Percentiles rank a stretch among this genome's conserved stretches.
These are phyloP conservation scores for Reinhardtius hippoglossoides DNA, from an alignment of 2,113 vertebrate genomes.

Conservation along the genomic window DNA sequence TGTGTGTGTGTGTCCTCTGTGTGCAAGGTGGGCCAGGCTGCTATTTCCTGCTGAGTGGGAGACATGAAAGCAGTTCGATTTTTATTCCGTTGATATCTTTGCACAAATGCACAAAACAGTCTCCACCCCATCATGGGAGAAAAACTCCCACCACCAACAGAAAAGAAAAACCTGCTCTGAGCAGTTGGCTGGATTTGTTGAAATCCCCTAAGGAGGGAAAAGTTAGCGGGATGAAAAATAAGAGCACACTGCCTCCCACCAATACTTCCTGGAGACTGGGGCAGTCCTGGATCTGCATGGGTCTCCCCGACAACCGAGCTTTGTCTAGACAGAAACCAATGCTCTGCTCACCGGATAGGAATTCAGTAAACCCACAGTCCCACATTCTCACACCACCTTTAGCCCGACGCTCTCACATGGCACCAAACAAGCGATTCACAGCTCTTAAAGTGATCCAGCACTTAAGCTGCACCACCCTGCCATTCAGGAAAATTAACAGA, in stretches of 20 bases:
- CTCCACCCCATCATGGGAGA: slow-evolving; percentile 73
- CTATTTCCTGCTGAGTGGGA: slow-evolving; percentile 63
- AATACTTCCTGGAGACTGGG: slow-evolving; percentile 67
- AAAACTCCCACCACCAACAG: slow-evolving; percentile 58
- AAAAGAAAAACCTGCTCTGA: slow-evolving; percentile 25
- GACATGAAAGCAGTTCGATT: slow-evolving; percentile 52
- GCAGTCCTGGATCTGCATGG: slow-evolving; percentile 62
- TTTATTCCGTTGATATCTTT: slow-evolving; percentile 45
- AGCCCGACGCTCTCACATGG: slow-evolving; percentile 51
- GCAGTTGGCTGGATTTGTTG: slow-evolving; percentile 45
- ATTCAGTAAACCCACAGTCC: slow-evolving; percentile 72
- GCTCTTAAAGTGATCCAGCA: slow-evolving; percentile 49
- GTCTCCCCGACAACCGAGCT: slow-evolving; percentile 74
- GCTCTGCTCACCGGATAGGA: slow-evolving; percentile 77
- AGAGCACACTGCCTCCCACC: slow-evolving; percentile 45
- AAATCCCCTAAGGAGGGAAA: slow-evolving; percentile 62
- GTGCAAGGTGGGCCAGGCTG: slow-evolving; percentile 38
- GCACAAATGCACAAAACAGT: slow-evolving; percentile 49
- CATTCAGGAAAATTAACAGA: slow-evolving; percentile 25
- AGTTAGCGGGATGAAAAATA: slow-evolving; percentile 44
- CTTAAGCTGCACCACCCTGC: slow-evolving; percentile 42
- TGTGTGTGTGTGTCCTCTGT: slow-evolving; percentile 15
- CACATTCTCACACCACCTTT: slow-evolving; percentile 72
- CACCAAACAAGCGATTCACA: slow-evolving; percentile 45
- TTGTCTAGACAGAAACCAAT: slow-evolving; percentile 79